Percentiles rank a stretch among this genome's conserved stretches.
Evolutionary conservation across 2,113 vertebrate genomes (phyloP).

Genomic region (Leptosomus discolor): DNA sequence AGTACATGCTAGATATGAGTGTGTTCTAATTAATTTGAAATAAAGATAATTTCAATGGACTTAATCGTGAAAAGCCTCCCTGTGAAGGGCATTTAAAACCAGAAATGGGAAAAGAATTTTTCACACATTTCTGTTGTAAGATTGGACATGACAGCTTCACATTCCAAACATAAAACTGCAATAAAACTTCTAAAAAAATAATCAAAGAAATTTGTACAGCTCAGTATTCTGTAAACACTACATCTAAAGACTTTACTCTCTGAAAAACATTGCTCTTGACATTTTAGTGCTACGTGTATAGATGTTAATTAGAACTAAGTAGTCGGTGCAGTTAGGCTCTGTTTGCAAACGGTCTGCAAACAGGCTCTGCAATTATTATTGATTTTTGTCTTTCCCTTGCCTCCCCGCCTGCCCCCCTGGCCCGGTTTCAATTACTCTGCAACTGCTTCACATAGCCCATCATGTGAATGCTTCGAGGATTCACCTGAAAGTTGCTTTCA

Average conservation of each 20-base stretch:
- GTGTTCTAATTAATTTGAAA: neutral
- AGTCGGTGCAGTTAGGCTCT: neutral
- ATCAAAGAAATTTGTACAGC: neutral
- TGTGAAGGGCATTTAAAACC: neutral
- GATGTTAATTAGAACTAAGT: neutral
- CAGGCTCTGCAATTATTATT: neutral
- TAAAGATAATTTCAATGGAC: neutral
- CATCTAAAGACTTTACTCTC: neutral
- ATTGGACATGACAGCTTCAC: neutral
- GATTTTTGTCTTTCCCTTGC: neutral
- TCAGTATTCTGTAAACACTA: neutral
- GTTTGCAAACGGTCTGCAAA: neutral
- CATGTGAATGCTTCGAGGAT: neutral
- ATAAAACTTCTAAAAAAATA: neutral
- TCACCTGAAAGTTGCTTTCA: neutral
- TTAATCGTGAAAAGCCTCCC: neutral
- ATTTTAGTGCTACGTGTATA: neutral
- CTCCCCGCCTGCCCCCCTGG: too few species aligned
- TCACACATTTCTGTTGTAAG: neutral
- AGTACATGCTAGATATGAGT: neutral
- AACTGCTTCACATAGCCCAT: neutral
- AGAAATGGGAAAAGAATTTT: neutral
- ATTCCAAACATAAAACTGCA: neutral
- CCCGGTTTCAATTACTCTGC: neutral
- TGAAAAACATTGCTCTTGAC: neutral